phyloP scores from a whole-genome alignment of 1,140 invertebrate species.

The Hypothenemus hampei region DNA sequence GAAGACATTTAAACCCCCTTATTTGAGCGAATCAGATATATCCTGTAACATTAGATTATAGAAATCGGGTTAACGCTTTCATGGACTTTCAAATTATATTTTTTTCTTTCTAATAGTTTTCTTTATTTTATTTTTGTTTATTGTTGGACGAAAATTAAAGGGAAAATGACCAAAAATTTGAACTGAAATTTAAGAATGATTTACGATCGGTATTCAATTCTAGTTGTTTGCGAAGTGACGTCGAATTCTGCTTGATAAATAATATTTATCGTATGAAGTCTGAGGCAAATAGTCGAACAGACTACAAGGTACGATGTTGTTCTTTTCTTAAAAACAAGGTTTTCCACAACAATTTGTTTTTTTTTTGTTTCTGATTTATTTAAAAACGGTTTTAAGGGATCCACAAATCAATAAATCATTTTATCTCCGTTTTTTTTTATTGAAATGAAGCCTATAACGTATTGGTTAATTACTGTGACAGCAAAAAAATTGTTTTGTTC shows the following conservation, averaged over 20 bases:
- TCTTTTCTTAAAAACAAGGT: not conserved
- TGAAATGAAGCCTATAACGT: too few species aligned
- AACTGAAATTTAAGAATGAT: too few species aligned
- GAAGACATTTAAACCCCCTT: constrained; percentile 14
- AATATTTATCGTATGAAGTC: too few species aligned
- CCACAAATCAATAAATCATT: not conserved
- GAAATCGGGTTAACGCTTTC: constrained; percentile 2
- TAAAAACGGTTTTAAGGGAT: not conserved
- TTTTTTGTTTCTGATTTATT: not conserved
- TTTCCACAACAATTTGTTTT: not conserved
- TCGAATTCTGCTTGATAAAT: too few species aligned
- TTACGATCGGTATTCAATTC: too few species aligned
- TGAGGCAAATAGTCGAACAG: not conserved
- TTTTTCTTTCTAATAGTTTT: too few species aligned
- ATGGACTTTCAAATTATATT: not conserved
- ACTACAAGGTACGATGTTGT: not conserved
- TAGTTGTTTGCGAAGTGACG: too few species aligned
- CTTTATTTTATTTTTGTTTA: too few species aligned
- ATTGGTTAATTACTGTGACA: too few species aligned
- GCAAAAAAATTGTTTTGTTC: too few species aligned
- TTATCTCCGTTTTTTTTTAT: not conserved
- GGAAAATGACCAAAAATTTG: too few species aligned
- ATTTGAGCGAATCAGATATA: constrained; percentile 1
- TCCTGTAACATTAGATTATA: constrained; percentile 3
- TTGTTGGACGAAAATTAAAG: too few species aligned